Base-by-base conservation (phyloP, 2,113 vertebrate genomes). In the Phoxinus phoxinus region DNA sequence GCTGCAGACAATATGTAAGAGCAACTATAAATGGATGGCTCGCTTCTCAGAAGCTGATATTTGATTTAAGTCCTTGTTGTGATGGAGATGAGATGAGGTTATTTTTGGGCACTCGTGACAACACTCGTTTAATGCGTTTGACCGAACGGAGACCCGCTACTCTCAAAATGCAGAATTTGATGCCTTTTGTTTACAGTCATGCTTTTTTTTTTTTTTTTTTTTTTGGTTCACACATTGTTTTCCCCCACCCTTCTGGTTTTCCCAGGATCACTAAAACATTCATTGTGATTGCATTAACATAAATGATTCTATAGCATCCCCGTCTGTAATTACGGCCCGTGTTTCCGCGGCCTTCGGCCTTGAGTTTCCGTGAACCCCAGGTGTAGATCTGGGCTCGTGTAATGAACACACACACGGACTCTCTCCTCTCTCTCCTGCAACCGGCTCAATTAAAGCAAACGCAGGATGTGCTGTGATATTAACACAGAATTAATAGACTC, bases 251-350 rank as follows among this genome's bases (percentile, higher is more conserved):
- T 88, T 78, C 86, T 25, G 21, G 30, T 76, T 51, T 71, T 19
- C 85, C 76, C 63, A 65, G 86, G 82, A 87, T 89, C 90, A 86
- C 91, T 77, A 90, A 92, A 89, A 87, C 90, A 80, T 93, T 93
- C 91, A 92, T 93, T 93, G 93, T 93, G 92, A 93, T 93, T 93
- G 89, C 94, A 95, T 95, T 94, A 94, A 63, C 94, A 94, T 94
- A 94, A 93, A 94, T 93, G 91, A 94, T 94, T 94, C 93, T 94
- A 94, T 92, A 95, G 92, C 93, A 93, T 94, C 92, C 94, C 92
- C 93, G 88, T 94, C 92, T 94, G 94, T 94, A 94, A 95, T 95
- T 93, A 94, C 89, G 83, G 84, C 87, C 89, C 90, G 90, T 90
- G 93, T 91, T 89, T 88, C 72, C 23, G 27, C 71, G 89, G 84